Evolutionary conservation across 2,797 vertebrate species (phyloP), one percentile per base, ranked within the genome.

Genomic region (Podarcis lilfordi): DNA sequence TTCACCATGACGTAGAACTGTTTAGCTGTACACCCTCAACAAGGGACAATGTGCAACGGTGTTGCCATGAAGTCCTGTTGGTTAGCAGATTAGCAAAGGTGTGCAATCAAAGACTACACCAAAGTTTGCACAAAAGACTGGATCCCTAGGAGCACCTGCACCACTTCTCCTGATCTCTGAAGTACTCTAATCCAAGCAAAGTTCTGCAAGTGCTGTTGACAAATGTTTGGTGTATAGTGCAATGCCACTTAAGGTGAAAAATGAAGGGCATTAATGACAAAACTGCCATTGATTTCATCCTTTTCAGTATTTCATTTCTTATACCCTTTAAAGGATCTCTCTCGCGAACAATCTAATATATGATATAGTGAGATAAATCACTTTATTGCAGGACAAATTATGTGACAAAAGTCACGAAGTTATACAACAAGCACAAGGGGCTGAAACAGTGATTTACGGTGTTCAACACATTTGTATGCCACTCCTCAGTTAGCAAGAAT

Each of bases 1-100:
- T 89, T 40, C 0, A 8, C 8, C 0, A 29, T n/a, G 64, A 72
- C 85, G 10, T 0, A 4, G 59, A 75, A 84, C 35, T 5, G 0
- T 87, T 88, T 5, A 0, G 0, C 32, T 17, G 0, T 84, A 86
- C 5, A 32, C 50, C 37, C 43, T 21, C 2, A 19, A 10, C 40
- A 0, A 0, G 75, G 80, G 74, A 86, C 90, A 91, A 89, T 40
- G 80, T n/a, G 8, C 84, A 25, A 80, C 89, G 17, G n/a, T 27
- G 55, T 55, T 84, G 71, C 7, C 80, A 2, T 6, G 1, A 84
- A 50, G 85, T 64, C 11, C 27, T 1, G 0, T 84, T 78, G 76
- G 86, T 72, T 79, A 19, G 89, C 87, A 82, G 74, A 78, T 45
- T 2, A 5, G 45, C 77, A n/a, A 81, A 40, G 23, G 80, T 61